These are phyloP conservation scores for Masticophis lateralis DNA, from an alignment of 2,797 vertebrate genomes.

Conservation along the genomic window DNA sequence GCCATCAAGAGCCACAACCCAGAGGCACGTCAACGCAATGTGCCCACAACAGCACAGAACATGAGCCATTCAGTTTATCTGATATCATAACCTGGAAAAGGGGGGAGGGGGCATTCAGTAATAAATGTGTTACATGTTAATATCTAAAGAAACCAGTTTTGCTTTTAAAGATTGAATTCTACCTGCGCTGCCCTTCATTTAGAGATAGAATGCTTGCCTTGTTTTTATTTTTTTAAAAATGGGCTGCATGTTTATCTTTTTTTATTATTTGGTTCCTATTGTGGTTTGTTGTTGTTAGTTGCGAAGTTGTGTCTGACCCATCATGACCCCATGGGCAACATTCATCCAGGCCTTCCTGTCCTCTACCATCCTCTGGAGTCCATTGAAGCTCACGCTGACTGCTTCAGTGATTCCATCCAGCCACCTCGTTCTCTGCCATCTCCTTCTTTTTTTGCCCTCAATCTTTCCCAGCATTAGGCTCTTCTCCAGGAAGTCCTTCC, in stretches of 20 bases:
- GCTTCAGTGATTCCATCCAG: too few relatives aligned
- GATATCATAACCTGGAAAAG: neutral
- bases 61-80: neutral
- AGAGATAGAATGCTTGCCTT: neutral
- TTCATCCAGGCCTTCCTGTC: too few relatives aligned
- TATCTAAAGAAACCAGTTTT: neutral
- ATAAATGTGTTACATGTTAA: neutral
- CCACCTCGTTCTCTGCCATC: too few relatives aligned
- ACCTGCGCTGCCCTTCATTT: neutral
- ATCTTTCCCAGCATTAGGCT: too few relatives aligned
- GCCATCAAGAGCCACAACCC: neutral
- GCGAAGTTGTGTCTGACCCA: too few relatives aligned
- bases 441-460: too few relatives aligned
- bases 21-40: neutral
- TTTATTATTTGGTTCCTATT: neutral
- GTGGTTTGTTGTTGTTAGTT: too few relatives aligned
- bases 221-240: neutral
- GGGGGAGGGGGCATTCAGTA: accelerated
- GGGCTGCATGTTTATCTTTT: neutral
- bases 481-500: too few relatives aligned
- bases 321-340: too few relatives aligned
- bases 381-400: too few relatives aligned
- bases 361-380: too few relatives aligned
- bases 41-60: neutral
- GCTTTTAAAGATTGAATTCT: neutral